phyloP scores from a whole-genome alignment of 2,113 vertebrate genomes.

The Hiodon tergisus region DNA sequence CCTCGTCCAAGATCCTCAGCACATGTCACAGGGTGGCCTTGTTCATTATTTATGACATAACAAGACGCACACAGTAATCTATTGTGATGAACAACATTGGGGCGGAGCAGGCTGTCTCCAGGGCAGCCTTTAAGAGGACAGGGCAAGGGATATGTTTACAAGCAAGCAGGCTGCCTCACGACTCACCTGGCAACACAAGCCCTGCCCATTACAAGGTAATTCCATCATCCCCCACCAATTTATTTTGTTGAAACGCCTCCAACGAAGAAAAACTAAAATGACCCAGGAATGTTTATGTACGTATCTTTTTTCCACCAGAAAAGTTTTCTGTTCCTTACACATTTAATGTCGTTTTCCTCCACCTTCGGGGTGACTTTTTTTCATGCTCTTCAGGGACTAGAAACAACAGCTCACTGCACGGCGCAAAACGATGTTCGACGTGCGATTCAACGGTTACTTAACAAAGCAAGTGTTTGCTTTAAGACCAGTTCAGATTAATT shows the following conservation, averaged over 20 bases:
- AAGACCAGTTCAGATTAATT: conserved; percentile 43
- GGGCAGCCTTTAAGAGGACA: neutral
- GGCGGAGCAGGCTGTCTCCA: conserved; percentile 4
- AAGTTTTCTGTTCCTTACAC: neutral
- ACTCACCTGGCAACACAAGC: conserved; percentile 28
- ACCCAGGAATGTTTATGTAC: neutral
- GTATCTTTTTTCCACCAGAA: neutral
- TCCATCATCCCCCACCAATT: neutral
- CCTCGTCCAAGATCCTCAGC: neutral
- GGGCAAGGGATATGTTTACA: conserved; percentile 16
- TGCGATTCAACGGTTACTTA: conserved; percentile 32
- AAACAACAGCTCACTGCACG: conserved; percentile 1
- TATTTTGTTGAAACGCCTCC: neutral
- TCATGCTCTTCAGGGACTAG: conserved; percentile 30
- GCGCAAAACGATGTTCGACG: neutral
- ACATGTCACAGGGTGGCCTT: conserved; percentile 37
- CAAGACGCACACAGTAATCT: conserved; percentile 33
- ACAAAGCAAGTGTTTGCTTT: conserved; percentile 49
- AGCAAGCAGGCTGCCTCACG: conserved; percentile 25
- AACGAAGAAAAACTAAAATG: neutral
- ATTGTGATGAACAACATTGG: conserved; percentile 44
- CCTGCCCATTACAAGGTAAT: conserved; percentile 14
- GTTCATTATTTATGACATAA: conserved; percentile 49
- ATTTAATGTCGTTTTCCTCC: conserved; percentile 3
- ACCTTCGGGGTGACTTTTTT: conserved; percentile 12